These are phyloP conservation scores for Thecocarcelia acutangulata DNA, from an alignment of 2,888 invertebrate genomes.

Conservation along the genomic window DNA sequence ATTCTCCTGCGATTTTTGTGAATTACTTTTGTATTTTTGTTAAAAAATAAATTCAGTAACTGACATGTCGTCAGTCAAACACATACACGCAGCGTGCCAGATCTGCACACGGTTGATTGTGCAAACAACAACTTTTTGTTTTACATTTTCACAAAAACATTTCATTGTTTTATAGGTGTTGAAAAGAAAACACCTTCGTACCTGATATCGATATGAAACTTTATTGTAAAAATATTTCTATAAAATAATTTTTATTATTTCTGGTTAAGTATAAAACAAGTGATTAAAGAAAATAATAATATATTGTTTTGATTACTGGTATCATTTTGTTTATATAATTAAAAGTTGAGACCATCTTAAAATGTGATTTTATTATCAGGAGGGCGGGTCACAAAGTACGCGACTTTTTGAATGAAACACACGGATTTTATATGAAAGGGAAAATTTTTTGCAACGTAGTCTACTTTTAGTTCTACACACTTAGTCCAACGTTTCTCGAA, in stretches of 20 bases:
- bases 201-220: slow-evolving; percentile 12
- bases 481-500: too few relatives aligned
- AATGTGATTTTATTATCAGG: too few relatives aligned
- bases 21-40: not conserved
- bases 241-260: not conserved
- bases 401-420: too few relatives aligned
- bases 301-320: too few relatives aligned
- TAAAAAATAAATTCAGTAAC: not conserved
- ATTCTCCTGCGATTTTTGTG: too few relatives aligned
- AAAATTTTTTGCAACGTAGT: too few relatives aligned
- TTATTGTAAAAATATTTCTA: slow-evolving; percentile 20
- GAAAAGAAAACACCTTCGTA: slow-evolving; percentile 46
- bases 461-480: too few relatives aligned
- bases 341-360: too few relatives aligned
- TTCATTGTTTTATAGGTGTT: slow-evolving; percentile 52
- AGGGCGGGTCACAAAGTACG: too few relatives aligned
- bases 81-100: slow-evolving; percentile 24
- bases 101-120: not conserved
- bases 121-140: not conserved
- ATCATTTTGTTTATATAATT: too few relatives aligned
- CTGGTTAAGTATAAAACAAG: too few relatives aligned
- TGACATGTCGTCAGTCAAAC: slow-evolving; percentile 44
- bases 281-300: not conserved
- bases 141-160: not conserved
- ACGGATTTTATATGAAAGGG: too few relatives aligned